Conservation (phyloP, 2,113 vertebrate genomes). For the Macquaria ambigua region DNA sequence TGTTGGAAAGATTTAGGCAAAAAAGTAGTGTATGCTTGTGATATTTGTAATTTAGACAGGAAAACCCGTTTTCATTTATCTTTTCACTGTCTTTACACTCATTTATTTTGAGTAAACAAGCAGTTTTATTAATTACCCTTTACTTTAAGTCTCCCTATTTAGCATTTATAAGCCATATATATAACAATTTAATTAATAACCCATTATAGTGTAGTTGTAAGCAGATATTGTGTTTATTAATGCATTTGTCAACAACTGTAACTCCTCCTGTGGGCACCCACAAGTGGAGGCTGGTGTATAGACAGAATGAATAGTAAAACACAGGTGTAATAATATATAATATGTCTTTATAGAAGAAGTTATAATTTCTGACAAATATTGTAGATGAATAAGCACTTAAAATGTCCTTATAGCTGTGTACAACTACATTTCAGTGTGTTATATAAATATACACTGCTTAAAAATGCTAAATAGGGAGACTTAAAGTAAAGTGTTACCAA, state of each 20-base stretch:
- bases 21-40: background rate
- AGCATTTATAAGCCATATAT: background rate
- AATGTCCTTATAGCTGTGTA: background rate
- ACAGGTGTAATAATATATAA: background rate
- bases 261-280: no score
- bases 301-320: background rate
- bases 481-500: no score
- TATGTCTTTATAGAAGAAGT: background rate
- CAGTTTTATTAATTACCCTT: no score
- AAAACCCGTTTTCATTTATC: background rate
- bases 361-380: background rate
- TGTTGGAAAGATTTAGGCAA: background rate
- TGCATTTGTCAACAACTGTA: no score
- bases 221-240: background rate
- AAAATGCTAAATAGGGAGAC: no score
- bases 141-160: no score
- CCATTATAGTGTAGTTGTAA: background rate
- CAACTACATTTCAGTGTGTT: no score
- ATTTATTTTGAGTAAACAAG: background rate
- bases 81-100: background rate
- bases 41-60: no score
- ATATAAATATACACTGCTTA: no score
- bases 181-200: background rate
- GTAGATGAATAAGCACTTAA: background rate
- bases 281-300: no score